Conservation (phyloP, 2,113 vertebrate genomes). For the Alectura lathami region DNA sequence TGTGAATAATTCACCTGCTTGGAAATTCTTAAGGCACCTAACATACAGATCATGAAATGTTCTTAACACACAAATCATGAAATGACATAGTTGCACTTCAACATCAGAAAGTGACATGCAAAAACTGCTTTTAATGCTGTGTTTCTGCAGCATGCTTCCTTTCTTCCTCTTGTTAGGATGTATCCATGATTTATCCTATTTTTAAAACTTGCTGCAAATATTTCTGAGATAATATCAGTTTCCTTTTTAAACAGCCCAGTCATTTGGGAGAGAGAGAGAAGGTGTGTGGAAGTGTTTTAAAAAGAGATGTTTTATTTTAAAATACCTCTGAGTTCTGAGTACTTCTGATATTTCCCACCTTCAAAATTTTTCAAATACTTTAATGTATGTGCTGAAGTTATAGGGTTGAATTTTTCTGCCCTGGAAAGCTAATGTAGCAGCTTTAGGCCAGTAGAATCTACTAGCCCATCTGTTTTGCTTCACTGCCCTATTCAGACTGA, state of each 20-base stretch:
- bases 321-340: neutral
- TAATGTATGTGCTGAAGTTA: neutral
- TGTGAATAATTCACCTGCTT: neutral
- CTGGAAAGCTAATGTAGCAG: neutral
- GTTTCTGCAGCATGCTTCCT: neutral
- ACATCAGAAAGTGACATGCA: neutral
- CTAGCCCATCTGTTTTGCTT: slow-evolving; percentile 4
- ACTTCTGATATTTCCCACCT: neutral
- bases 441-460: neutral
- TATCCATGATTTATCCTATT: neutral
- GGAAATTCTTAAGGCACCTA: neutral
- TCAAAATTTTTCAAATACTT: neutral
- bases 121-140: neutral
- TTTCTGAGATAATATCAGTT: neutral
- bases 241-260: neutral
- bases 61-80: neutral
- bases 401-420: neutral
- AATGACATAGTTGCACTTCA: neutral
- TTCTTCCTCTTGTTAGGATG: neutral
- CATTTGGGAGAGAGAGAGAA: neutral
- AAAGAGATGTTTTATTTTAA: neutral
- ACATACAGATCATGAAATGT: neutral
- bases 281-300: neutral
- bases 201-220: neutral
- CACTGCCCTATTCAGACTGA: neutral